Evolutionary conservation across 2,797 vertebrate species (phyloP).

Genomic region (Argya squamiceps): DNA sequence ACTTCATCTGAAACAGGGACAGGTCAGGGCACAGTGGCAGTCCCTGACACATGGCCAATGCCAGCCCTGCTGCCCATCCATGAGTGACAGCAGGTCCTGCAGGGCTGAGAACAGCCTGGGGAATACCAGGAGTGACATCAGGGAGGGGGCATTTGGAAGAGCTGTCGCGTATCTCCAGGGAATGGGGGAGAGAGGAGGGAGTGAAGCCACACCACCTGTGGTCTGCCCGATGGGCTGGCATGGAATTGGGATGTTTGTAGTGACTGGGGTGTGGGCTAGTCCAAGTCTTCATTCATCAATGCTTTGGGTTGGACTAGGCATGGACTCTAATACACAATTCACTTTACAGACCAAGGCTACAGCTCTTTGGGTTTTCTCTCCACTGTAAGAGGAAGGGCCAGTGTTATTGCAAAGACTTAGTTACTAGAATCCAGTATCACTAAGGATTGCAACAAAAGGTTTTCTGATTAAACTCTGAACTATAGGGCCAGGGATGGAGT

Average conservation of each 20-base stretch:
- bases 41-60: rapidly evolving
- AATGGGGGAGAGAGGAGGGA: background rate
- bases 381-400: background rate
- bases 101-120: background rate
- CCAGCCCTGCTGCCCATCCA: rapidly evolving
- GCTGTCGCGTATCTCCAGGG: rapidly evolving
- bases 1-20: background rate
- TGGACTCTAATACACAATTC: background rate
- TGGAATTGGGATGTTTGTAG: background rate
- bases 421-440: background rate
- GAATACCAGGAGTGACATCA: background rate
- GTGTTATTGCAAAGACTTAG: background rate
- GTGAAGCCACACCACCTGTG: rapidly evolving
- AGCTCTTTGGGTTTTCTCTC: background rate
- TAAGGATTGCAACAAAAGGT: background rate
- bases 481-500: background rate
- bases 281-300: background rate
- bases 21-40: background rate
- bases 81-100: rapidly evolving
- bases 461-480: background rate
- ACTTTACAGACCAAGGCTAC: background rate
- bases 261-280: background rate
- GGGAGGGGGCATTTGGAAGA: background rate
- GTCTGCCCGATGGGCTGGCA: rapidly evolving
- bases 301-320: background rate